A percentile compares a stretch with the other conserved stretches of the same genome.
Evolutionary conservation across 1,140 invertebrate species (phyloP).

Genomic region (Pseudobourletiella spinata): DNA sequence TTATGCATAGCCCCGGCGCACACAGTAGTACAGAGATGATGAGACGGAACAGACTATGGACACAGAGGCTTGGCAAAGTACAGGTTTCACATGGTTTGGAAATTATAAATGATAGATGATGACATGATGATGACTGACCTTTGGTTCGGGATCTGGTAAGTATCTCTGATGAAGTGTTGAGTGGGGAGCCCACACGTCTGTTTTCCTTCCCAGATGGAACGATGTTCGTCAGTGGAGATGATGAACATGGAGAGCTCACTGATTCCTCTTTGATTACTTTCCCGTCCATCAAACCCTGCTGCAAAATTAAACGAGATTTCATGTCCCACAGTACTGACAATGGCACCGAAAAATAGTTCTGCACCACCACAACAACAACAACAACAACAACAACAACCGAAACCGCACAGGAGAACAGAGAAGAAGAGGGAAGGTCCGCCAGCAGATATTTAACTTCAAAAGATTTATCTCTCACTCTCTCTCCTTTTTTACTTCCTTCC

Average conservation of each 20-base stretch:
- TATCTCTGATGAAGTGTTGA: constrained; percentile 32
- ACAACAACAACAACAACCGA: too few relatives aligned
- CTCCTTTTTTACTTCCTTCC: too few relatives aligned
- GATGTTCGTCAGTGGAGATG: constrained; percentile 3
- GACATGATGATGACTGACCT: constrained; percentile 28
- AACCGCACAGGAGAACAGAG: too few relatives aligned
- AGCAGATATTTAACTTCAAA: too few relatives aligned
- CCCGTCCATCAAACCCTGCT: constrained; percentile 35
- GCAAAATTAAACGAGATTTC: constrained; percentile 35
- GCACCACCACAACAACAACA: too few relatives aligned
- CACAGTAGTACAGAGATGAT: too few relatives aligned
- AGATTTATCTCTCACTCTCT: too few relatives aligned
- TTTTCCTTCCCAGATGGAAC: constrained; percentile 33
- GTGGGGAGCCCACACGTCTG: constrained; percentile 29
- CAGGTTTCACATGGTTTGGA: too few relatives aligned
- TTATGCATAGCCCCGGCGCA: too few relatives aligned
- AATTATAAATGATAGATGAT: neutral
- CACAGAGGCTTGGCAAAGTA: too few relatives aligned
- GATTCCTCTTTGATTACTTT: constrained; percentile 36
- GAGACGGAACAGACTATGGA: too few relatives aligned
- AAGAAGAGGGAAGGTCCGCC: too few relatives aligned
- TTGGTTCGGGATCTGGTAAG: constrained; percentile 34
- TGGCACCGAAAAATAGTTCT: neutral
- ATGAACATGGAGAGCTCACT: constrained; percentile 22
- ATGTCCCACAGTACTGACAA: constrained; percentile 1